Evolutionary conservation across 2,888 invertebrate genomes (phyloP).

Genomic region (Platynereis dumerilii): DNA sequence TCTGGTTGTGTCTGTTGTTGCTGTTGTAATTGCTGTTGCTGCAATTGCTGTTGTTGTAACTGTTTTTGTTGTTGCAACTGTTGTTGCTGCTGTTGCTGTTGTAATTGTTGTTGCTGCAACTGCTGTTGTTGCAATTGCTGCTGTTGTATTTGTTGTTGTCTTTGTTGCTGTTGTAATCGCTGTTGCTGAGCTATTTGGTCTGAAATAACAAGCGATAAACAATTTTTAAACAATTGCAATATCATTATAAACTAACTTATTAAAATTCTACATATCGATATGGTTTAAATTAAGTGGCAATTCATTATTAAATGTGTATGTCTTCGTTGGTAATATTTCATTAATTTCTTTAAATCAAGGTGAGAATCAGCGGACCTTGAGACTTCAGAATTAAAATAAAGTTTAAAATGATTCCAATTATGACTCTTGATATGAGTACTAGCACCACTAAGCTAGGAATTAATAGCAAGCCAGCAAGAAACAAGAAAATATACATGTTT

Average conservation of each 20-base stretch:
- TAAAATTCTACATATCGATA: too few relatives aligned
- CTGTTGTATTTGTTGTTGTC: constrained; percentile 15
- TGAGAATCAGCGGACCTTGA: too few relatives aligned
- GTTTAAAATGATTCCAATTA: too few relatives aligned
- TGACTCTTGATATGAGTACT: too few relatives aligned
- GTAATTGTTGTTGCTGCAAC: constrained; percentile 16
- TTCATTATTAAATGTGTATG: not conserved
- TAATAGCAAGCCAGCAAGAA: too few relatives aligned
- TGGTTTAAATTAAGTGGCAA: too few relatives aligned
- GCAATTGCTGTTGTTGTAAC: constrained; percentile 23
- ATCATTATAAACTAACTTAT: too few relatives aligned
- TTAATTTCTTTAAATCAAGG: not conserved
- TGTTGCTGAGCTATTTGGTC: constrained; percentile 10
- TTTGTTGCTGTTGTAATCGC: constrained; percentile 24
- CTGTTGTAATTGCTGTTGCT: constrained; percentile 22
- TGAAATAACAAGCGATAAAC: too few relatives aligned
- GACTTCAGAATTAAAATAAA: too few relatives aligned
- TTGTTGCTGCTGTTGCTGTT: constrained; percentile 25
- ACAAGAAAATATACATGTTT: too few relatives aligned
- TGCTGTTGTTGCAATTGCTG: constrained; percentile 17
- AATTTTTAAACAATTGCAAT: too few relatives aligned
- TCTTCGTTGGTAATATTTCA: not conserved
- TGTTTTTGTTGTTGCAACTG: constrained; percentile 26
- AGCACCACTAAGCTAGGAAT: too few relatives aligned
- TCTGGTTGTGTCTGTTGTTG: constrained; percentile 11